A percentile compares a stretch with the other conserved stretches of the same genome.
Evolutionary conservation across 2,888 invertebrate genomes (phyloP).

Genomic region (Lasioglossum calceatum): DNA sequence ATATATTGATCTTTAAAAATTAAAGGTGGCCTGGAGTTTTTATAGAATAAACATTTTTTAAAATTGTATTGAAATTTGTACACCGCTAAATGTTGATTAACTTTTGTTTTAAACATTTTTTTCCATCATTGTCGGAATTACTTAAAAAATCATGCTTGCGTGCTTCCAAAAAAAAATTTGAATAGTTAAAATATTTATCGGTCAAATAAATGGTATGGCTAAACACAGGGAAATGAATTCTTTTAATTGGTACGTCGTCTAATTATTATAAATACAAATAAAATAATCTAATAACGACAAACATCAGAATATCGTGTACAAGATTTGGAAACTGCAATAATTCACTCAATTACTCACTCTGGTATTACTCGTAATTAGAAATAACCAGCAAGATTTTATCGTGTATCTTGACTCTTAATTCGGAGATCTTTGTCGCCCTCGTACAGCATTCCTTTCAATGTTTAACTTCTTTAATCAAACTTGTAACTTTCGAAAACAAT

Average conservation of each 20-base stretch:
- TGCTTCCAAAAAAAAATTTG: no score
- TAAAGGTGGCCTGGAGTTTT: no score
- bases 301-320: neutral
- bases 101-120: no score
- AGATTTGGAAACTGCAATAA: neutral
- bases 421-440: neutral
- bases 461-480: slow-evolving; percentile 9
- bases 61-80: no score
- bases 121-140: no score
- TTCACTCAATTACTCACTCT: neutral
- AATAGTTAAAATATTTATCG: neutral
- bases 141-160: no score
- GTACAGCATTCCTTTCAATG: neutral
- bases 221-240: neutral
- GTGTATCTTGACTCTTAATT: neutral
- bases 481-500: neutral
- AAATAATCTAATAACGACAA: neutral
- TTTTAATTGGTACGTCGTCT: neutral
- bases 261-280: neutral
- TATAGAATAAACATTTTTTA: no score
- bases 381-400: neutral
- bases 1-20: no score
- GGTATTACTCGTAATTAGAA: neutral
- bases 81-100: no score
- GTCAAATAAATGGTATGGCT: neutral